These are phyloP conservation scores for Candidula unifasciata DNA, from an alignment of 2,888 invertebrate species.

Conservation along the genomic window DNA sequence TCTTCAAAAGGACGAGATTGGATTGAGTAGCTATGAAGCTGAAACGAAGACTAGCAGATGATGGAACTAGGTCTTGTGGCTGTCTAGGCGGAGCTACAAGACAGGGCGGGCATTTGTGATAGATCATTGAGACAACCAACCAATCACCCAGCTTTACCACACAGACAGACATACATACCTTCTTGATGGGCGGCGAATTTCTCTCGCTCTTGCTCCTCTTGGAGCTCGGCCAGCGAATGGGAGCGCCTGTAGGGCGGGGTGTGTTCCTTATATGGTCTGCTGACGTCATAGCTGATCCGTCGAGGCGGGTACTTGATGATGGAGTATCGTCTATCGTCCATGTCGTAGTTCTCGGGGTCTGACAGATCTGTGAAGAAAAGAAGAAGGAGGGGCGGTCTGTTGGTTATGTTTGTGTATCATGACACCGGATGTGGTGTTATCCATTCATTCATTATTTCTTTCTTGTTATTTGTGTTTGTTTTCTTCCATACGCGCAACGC, in stretches of 20 bases:
- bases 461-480: no score
- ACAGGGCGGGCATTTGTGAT: no score
- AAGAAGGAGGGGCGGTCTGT: neutral
- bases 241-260: slow-evolving; percentile 65
- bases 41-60: no score
- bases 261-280: slow-evolving; percentile 59
- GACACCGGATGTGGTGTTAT: no score
- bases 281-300: slow-evolving; percentile 55
- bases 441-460: no score
- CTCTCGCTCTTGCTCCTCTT: slow-evolving; percentile 50
- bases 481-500: no score
- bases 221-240: slow-evolving; percentile 70
- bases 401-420: neutral
- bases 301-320: slow-evolving; percentile 46
- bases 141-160: neutral
- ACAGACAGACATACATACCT: slow-evolving; percentile 58
- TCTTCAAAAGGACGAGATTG: no score
- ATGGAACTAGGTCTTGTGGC: no score
- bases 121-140: no score
- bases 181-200: slow-evolving; percentile 60
- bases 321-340: slow-evolving; percentile 59
- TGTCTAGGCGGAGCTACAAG: no score
- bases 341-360: slow-evolving; percentile 68
- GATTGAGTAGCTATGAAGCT: no score
- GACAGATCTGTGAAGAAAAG: slow-evolving; percentile 62